phyloP scores from a whole-genome alignment of 1,140 invertebrate genomes.

The Lepidostoma basale region DNA sequence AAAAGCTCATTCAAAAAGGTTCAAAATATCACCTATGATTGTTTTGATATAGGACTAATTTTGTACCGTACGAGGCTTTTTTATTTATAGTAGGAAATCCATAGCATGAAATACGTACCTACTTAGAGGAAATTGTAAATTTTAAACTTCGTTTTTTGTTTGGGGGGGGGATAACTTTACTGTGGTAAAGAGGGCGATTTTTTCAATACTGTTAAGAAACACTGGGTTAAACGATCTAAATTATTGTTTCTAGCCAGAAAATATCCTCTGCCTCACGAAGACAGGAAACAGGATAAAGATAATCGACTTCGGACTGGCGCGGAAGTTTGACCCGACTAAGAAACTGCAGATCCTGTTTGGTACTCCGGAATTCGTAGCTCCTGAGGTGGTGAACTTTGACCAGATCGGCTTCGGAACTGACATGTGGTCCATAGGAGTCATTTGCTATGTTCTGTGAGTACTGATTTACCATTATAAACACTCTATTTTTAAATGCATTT shows the following conservation, averaged over 20 bases:
- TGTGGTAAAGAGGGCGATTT: too few relatives aligned
- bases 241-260: constrained; percentile 91
- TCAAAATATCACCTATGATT: too few relatives aligned
- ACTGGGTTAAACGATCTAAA: too few relatives aligned
- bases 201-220: too few relatives aligned
- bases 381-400: constrained; percentile 98
- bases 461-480: not conserved
- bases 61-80: too few relatives aligned
- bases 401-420: constrained; percentile 93
- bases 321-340: constrained; percentile 89
- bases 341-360: constrained; percentile 92
- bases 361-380: constrained; percentile 98
- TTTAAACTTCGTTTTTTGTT: too few relatives aligned
- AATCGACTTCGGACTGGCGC: constrained; percentile 95
- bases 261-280: constrained; percentile 93
- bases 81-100: too few relatives aligned
- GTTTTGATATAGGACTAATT: too few relatives aligned
- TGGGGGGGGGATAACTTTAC: too few relatives aligned
- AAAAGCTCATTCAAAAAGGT: too few relatives aligned
- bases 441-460: constrained; percentile 97
- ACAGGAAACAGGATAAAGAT: constrained; percentile 97
- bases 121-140: too few relatives aligned
- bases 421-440: constrained; percentile 98
- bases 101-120: too few relatives aligned
- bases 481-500: not conserved